Evolutionary conservation across 1,140 invertebrate species (phyloP).

Genomic region (Rhopalosiphum maidis): DNA sequence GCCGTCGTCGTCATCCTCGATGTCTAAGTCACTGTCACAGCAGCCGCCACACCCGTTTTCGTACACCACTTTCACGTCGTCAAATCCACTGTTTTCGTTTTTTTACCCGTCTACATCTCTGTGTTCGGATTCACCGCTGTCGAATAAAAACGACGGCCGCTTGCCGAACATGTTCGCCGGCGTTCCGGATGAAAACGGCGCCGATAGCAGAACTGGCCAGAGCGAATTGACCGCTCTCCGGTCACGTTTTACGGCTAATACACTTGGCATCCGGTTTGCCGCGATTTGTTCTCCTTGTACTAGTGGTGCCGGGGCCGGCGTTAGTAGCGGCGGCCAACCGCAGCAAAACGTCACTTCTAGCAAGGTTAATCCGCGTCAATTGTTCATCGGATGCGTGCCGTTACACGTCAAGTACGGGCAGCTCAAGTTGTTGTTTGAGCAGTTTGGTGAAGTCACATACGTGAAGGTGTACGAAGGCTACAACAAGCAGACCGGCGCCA

Average conservation of each 20-base stretch:
- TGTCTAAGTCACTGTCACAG: background rate
- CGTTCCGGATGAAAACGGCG: background rate
- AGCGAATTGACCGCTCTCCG: background rate
- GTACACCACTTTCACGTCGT: background rate
- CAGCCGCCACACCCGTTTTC: background rate
- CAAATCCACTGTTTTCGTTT: background rate
- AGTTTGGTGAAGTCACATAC: constrained; percentile 28
- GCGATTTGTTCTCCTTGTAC: background rate
- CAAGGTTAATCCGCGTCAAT: constrained; percentile 33
- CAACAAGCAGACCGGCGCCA: background rate
- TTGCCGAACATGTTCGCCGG: background rate
- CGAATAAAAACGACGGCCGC: background rate
- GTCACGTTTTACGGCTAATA: background rate
- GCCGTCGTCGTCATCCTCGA: background rate
- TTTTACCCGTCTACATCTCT: background rate
- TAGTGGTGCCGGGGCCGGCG: background rate
- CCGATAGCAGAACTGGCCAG: background rate
- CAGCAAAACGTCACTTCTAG: background rate
- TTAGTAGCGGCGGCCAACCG: background rate
- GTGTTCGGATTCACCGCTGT: background rate
- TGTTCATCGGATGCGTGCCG: constrained; percentile 50
- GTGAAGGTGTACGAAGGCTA: constrained; percentile 51
- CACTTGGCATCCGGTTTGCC: background rate
- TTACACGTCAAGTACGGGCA: constrained; percentile 48
- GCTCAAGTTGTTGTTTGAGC: constrained; percentile 13